Evolutionary conservation across 2,113 vertebrate species (phyloP).

Genomic region (Picathartes gymnocephalus): DNA sequence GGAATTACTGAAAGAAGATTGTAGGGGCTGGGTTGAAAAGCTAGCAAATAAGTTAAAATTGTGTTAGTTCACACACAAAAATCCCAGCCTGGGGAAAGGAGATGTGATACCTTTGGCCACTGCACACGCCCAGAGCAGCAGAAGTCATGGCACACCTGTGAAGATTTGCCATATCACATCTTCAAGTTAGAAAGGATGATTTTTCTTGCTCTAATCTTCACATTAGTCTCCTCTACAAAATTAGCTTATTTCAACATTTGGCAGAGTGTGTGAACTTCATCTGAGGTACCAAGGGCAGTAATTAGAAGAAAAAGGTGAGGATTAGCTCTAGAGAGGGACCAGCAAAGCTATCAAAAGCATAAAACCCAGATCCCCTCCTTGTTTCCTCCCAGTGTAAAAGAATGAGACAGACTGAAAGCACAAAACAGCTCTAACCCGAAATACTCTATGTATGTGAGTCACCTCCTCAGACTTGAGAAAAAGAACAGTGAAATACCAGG

Average conservation of each 20-base stretch:
- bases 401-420: neutral
- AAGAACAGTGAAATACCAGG: neutral
- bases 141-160: slow-evolving; percentile 48
- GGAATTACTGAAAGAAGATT: slow-evolving; percentile 63
- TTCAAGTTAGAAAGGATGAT: neutral
- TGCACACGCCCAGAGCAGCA: neutral
- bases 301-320: neutral
- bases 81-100: neutral
- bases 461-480: neutral
- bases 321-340: neutral
- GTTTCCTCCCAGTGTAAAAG: neutral
- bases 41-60: slow-evolving; percentile 30
- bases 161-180: neutral
- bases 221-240: neutral
- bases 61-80: slow-evolving; percentile 5
- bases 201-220: slow-evolving; percentile 37
- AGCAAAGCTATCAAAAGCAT: neutral
- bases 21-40: slow-evolving; percentile 3
- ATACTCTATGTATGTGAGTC: neutral
- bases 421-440: neutral
- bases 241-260: neutral
- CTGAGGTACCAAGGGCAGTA: neutral
- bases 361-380: neutral
- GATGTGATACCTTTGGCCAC: neutral
- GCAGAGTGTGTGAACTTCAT: neutral